Evolutionary conservation across 2,888 invertebrate genomes (phyloP).

Genomic region (Cabera pusaria): DNA sequence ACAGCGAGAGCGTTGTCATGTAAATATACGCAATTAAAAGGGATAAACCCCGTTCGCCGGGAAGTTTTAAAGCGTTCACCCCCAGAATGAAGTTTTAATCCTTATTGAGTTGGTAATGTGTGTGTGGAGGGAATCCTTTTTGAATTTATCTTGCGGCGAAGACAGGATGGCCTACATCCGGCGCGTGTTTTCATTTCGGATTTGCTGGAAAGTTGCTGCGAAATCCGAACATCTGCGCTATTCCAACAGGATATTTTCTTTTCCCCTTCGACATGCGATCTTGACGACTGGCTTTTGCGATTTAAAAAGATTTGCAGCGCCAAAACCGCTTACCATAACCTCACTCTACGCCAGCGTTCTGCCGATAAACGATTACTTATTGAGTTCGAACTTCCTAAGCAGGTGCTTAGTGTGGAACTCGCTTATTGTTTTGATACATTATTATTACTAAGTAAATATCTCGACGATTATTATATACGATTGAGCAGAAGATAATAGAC

Average conservation of each 20-base stretch:
- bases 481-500: too few relatives aligned
- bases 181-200: conserved; percentile 79
- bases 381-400: conserved; percentile 29
- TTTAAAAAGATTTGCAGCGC: conserved; percentile 77
- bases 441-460: too few relatives aligned
- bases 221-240: conserved; percentile 74
- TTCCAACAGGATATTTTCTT: conserved; percentile 75
- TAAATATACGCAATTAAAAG: conserved; percentile 65
- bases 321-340: conserved; percentile 70
- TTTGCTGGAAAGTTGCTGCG: conserved; percentile 73
- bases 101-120: conserved; percentile 74
- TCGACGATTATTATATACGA: too few relatives aligned
- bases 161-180: conserved; percentile 70
- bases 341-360: conserved; percentile 39
- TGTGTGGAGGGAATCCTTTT: conserved; percentile 66
- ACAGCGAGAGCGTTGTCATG: conserved; percentile 45
- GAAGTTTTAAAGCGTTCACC: conserved; percentile 61
- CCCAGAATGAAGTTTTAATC: conserved; percentile 73
- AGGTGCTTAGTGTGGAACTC: conserved; percentile 5
- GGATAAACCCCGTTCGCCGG: conserved; percentile 61
- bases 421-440: conserved; percentile 5
- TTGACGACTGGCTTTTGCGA: conserved; percentile 79
- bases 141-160: conserved; percentile 66
- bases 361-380: conserved; percentile 50
- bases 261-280: conserved; percentile 74